phyloP scores from a whole-genome alignment of 2,888 invertebrate genomes.

The Apamea epomidion region DNA sequence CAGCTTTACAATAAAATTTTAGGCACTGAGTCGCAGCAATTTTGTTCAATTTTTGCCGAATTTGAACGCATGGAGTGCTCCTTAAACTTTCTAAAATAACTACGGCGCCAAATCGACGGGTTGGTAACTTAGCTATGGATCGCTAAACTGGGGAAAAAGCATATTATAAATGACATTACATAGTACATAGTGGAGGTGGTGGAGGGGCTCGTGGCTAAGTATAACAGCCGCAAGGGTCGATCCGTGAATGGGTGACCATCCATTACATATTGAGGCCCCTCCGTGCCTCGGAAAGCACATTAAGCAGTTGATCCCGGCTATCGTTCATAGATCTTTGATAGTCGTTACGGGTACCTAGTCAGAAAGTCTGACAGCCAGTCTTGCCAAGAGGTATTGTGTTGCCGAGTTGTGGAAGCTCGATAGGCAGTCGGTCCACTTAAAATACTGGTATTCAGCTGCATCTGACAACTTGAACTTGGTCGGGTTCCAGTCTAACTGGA shows the following conservation, averaged over 20 bases:
- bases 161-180: background rate
- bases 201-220: background rate
- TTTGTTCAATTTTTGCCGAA: conserved; percentile 75
- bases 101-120: conserved; percentile 16
- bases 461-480: too few relatives aligned
- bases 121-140: background rate
- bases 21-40: conserved; percentile 72
- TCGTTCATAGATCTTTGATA: background rate
- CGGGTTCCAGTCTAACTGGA: too few relatives aligned
- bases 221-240: background rate
- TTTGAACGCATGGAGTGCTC: conserved; percentile 65
- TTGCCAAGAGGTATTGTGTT: background rate
- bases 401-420: background rate
- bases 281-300: background rate
- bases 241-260: background rate
- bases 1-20: conserved; percentile 64
- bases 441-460: background rate
- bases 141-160: background rate
- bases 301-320: background rate
- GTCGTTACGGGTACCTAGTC: background rate
- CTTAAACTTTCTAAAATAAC: conserved; percentile 60
- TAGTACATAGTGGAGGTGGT: background rate
- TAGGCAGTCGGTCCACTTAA: background rate
- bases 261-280: background rate
- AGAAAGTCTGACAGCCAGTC: background rate